Conservation (phyloP, 2,888 invertebrate genomes). For the Cremastinae sp. region DNA sequence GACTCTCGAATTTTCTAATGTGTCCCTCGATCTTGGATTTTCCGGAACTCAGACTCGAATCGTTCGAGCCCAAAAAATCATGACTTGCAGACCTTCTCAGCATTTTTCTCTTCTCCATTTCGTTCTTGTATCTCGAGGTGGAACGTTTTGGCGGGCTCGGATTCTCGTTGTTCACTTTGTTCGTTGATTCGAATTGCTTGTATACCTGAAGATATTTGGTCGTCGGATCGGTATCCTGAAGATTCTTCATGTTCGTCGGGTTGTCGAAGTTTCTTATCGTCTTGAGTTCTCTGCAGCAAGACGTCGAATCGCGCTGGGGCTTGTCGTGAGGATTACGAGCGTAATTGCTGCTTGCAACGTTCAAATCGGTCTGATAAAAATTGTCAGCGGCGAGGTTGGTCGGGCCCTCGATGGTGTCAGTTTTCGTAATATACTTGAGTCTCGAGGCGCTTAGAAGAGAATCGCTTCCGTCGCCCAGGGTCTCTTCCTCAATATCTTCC, state of each 20-base stretch:
- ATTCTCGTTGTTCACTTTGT: constrained; percentile 53
- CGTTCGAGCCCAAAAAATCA: constrained; percentile 72
- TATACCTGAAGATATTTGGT: constrained; percentile 55
- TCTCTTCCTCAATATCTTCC: constrained; percentile 81
- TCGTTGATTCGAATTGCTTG: constrained; percentile 62
- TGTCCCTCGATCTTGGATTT: constrained; percentile 72
- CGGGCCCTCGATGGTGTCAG: constrained; percentile 57
- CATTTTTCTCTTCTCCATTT: constrained; percentile 73
- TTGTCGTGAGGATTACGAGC: not conserved
- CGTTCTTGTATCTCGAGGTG: constrained; percentile 67
- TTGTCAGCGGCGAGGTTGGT: constrained; percentile 25
- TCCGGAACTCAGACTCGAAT: constrained; percentile 65
- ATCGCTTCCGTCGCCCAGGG: constrained; percentile 83
- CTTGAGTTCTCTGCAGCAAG: constrained; percentile 45
- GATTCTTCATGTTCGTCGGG: constrained; percentile 29
- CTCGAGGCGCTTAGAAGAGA: constrained; percentile 86
- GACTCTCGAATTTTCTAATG: constrained; percentile 77
- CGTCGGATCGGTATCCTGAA: constrained; percentile 26
- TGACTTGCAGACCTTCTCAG: constrained; percentile 76
- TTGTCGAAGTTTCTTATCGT: constrained; percentile 62
- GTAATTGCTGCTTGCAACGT: not conserved
- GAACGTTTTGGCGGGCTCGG: constrained; percentile 63
- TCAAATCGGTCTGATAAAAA: constrained; percentile 32
- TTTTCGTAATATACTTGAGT: constrained; percentile 71
- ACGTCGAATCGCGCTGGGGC: not conserved